Evolutionary conservation across 2,797 vertebrate species (phyloP).

Genomic region (Hoplostethus atlanticus): DNA sequence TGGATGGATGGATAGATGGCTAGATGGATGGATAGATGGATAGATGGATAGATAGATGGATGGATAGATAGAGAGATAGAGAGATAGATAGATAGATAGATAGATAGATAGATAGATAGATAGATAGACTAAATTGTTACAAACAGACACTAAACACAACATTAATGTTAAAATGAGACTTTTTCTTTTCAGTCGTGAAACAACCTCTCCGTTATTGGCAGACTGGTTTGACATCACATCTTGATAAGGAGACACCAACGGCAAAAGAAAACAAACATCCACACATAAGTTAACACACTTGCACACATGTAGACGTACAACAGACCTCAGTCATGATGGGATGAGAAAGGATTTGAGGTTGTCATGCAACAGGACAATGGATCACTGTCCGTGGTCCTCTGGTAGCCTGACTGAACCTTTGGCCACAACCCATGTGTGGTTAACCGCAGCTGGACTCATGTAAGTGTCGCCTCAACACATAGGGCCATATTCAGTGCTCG

Average conservation of each 20-base stretch:
- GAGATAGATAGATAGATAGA: background rate
- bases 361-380: conserved; percentile 63
- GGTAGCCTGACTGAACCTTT: conserved; percentile 32
- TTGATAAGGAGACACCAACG: conserved; percentile 10
- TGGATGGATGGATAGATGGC: background rate
- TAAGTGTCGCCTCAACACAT: conserved; percentile 19
- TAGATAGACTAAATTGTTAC: no score
- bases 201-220: background rate
- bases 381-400: conserved; percentile 51
- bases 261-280: conserved; percentile 43
- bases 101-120: background rate
- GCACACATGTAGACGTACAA: conserved; percentile 50
- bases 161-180: no score
- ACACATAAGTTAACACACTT: conserved; percentile 48
- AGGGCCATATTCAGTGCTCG: conserved; percentile 30
- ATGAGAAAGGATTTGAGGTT: conserved; percentile 47
- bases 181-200: background rate
- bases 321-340: conserved; percentile 54
- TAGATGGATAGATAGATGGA: no score
- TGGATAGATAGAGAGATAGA: background rate
- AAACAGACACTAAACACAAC: no score
- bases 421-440: conserved; percentile 47
- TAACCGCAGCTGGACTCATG: conserved; percentile 57
- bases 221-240: conserved; percentile 3
- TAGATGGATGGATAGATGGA: background rate